Base-by-base conservation (phyloP, 2,888 invertebrate species). In the Drosophila meridiana region DNA sequence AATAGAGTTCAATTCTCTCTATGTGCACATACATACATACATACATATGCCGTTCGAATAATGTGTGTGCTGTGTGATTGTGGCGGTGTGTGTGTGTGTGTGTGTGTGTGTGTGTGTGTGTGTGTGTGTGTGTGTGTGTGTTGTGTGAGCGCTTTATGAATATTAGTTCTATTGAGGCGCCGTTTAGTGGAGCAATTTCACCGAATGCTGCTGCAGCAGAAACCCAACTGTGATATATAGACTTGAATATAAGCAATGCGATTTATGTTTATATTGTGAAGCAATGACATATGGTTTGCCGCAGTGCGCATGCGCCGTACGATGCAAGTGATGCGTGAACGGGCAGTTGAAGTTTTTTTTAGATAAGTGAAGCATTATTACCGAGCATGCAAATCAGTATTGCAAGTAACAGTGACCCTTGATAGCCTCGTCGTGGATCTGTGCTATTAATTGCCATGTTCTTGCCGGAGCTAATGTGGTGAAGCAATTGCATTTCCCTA, bases 291-390 rank as follows among this genome's bases (percentile, higher is more conserved):
- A 55, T 50, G 48, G 47, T 8, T 30, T 42, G 47, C 7, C 14
- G n/a, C 9, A 78, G 20, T 30, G 77, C 79, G 72, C 78, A 78
- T 38, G 69, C 78, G 75, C 79, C 58, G 47, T 75, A 36, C 5
- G 60, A 30, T 75, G 75, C 58, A 66, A 75, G 63, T 60, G 65
- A 75, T 78, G 63, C 69, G 57, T 5, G 48, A 30, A 30, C 14
- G 2, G 8, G n/a, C 14, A 28, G 20, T 36, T 53, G 32, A 50
- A n/a, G 20, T 13, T 26, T 9, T 38, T 28, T 52, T 38, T n/a
- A 47, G 58, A 70, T 50, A 64, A 57, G 20, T 56, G 9, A 26
- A 42, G 48, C 47, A 20, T 34, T 34, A 52, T 78, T 78, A 79
- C 78, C 78, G 4, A 79, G 64, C 47, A 67, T 67, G 72, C 64